Evolutionary conservation across 37 sponge, comb jelly and placozoan genomes (phyloP), one percentile per base, ranked within the genome.

Genomic region (Mnemiopsis leidyi): DNA sequence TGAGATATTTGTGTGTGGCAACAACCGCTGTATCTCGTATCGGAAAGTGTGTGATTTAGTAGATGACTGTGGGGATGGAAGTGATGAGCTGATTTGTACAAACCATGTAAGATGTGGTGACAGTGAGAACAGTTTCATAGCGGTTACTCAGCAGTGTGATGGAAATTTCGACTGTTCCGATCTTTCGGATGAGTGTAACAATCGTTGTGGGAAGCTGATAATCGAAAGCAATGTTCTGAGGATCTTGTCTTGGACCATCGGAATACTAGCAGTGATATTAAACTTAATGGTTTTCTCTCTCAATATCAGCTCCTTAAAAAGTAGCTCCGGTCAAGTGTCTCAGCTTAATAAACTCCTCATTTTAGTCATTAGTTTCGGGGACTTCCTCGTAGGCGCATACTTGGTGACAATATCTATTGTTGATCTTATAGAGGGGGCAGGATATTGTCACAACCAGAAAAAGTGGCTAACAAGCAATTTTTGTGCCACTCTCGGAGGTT

Each of bases 21-120:
- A 85, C 90, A 39, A 23, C 26, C 13, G 30, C 1, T 85, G 90
- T 85, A 25, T 85, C 2, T 0, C 24, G 13, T 85, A n/a, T 18
- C 23, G 29, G 2, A 21, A 85, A 26, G 90, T 85, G 0, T 85
- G 90, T 85, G 30, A 85, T 61, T 23, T 85, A 25, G 90, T 39
- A 7, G 61, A 85, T 39, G 61, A 85, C 90, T 85, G 90, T 26
- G 90, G 90, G n/a, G 90, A 85, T 39, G 48, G 48, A 39, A 40
- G 61, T n/a, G 90, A 85, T 40, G 90, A 85, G 23, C 38, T 38
- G 3, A 33, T 36, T 29, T 85, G 90, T 38, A n/a, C 61, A 1
- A 85, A 85, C 24, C 48, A 39, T 39, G 38, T 85, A 7, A n/a
- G 61, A 26, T 85, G 79, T 34, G 1, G 33, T 3, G 32, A 31